Percentiles rank a stretch among this genome's conserved stretches.
These are phyloP conservation scores for Neoniphon sammara DNA, from an alignment of 2,797 vertebrate species.

Conservation along the genomic window DNA sequence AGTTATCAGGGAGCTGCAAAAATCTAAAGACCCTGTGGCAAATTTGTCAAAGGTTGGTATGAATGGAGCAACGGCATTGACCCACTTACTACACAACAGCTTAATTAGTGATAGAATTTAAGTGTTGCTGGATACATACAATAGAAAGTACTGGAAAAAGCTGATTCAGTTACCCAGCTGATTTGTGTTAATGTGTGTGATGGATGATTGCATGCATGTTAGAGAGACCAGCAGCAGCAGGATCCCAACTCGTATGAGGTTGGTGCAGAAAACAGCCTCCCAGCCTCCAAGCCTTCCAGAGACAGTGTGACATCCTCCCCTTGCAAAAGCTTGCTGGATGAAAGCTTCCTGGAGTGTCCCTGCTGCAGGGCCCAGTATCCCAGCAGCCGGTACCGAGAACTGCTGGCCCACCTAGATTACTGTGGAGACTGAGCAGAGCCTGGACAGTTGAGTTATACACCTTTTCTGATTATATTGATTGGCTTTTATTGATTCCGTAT, in stretches of 20 bases:
- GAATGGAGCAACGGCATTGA: constrained; percentile 35
- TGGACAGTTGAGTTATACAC: not conserved
- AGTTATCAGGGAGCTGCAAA: constrained; percentile 82
- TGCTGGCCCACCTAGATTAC: constrained; percentile 87
- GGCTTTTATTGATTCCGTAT: not conserved
- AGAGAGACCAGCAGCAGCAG: constrained; percentile 73
- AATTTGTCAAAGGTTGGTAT: constrained; percentile 78
- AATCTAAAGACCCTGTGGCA: constrained; percentile 77
- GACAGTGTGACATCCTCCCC: constrained; percentile 10
- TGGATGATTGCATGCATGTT: constrained; percentile 13
- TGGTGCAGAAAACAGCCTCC: constrained; percentile 59
- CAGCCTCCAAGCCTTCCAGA: constrained; percentile 9
- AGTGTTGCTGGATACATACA: not conserved
- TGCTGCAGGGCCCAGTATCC: constrained; percentile 83
- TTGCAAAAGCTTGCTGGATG: constrained; percentile 75
- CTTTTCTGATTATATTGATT: constrained; percentile 1
- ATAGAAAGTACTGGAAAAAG: not conserved
- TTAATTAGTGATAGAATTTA: not conserved
- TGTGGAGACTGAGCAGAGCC: constrained; percentile 70
- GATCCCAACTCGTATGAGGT: constrained; percentile 52
- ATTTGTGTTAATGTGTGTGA: constrained; percentile 14
- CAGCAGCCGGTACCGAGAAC: constrained; percentile 84
- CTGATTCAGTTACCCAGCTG: not conserved
- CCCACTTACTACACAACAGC: not conserved
- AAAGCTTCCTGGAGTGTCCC: constrained; percentile 90